These are phyloP conservation scores for Anolis sagrei DNA, from an alignment of 2,113 vertebrate species.

Conservation along the genomic window DNA sequence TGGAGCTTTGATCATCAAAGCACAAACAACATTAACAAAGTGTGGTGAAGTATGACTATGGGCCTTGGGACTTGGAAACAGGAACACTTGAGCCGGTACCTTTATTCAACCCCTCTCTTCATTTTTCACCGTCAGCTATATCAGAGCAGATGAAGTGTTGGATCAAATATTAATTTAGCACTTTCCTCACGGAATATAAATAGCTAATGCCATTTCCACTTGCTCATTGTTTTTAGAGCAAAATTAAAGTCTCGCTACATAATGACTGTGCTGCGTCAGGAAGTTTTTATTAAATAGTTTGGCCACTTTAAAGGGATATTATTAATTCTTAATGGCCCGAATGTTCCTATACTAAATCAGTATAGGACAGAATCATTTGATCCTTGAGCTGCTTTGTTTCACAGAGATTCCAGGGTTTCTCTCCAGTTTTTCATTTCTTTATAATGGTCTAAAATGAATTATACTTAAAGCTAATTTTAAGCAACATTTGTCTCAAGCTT, in stretches of 20 bases:
- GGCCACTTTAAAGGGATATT: not conserved
- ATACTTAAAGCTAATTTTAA: too few relatives aligned
- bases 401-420: too few relatives aligned
- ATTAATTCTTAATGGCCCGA: slow-evolving; percentile 2
- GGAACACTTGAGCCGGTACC: not conserved
- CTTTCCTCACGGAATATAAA: not conserved
- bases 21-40: not conserved
- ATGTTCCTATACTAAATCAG: not conserved
- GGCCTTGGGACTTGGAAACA: not conserved
- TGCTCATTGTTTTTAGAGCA: slow-evolving; percentile 3
- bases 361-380: not conserved
- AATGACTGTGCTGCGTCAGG: too few relatives aligned
- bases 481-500: too few relatives aligned
- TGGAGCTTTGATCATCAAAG: not conserved
- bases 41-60: not conserved
- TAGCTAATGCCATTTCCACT: slow-evolving; percentile 26
- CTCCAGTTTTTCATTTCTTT: too few relatives aligned
- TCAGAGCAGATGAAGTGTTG: not conserved
- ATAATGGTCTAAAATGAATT: too few relatives aligned
- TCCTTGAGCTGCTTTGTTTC: too few relatives aligned
- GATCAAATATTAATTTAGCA: slow-evolving; percentile 36
- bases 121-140: not conserved
- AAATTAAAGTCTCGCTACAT: not conserved
- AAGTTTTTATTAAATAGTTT: slow-evolving; percentile 1
- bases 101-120: not conserved